A percentile compares a stretch with the other conserved stretches of the same genome.
phyloP scores from a whole-genome alignment of 2,113 vertebrate genomes.

The Oncorhynchus gorbuscha region DNA sequence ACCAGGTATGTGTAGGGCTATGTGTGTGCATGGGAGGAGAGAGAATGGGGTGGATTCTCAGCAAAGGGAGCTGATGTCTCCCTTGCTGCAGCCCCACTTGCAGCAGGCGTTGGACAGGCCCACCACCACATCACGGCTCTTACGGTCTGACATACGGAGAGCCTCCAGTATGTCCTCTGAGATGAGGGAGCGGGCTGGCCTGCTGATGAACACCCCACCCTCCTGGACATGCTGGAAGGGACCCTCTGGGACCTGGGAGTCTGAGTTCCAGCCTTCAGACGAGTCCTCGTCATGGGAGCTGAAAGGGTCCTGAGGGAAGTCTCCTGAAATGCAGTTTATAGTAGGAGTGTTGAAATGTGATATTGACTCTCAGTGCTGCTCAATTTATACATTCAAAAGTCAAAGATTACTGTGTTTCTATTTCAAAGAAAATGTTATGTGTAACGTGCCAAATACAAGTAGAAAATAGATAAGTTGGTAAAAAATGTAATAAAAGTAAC shows the following conservation, averaged over 20 bases:
- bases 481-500: too few relatives aligned
- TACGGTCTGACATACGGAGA: constrained; percentile 70
- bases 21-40: not conserved
- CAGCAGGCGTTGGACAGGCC: constrained; percentile 83
- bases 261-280: constrained; percentile 48
- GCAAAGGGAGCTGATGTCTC: constrained; percentile 84
- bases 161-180: constrained; percentile 74
- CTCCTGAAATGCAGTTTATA: constrained; percentile 32
- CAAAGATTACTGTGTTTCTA: too few relatives aligned
- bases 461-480: too few relatives aligned
- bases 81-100: constrained; percentile 84
- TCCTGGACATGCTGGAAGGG: constrained; percentile 57
- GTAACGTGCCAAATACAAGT: too few relatives aligned
- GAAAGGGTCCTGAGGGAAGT: constrained; percentile 61
- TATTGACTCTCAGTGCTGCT: not conserved
- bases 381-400: not conserved
- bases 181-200: constrained; percentile 61
- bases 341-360: not conserved
- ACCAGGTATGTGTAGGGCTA: not conserved
- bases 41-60: constrained; percentile 44
- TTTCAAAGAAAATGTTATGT: too few relatives aligned
- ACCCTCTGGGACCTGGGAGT: constrained; percentile 36
- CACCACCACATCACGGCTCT: constrained; percentile 74
- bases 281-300: constrained; percentile 54
- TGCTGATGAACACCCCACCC: constrained; percentile 56